Base-by-base conservation (phyloP, 1,140 invertebrate genomes). In the Camponotus vicinus region DNA sequence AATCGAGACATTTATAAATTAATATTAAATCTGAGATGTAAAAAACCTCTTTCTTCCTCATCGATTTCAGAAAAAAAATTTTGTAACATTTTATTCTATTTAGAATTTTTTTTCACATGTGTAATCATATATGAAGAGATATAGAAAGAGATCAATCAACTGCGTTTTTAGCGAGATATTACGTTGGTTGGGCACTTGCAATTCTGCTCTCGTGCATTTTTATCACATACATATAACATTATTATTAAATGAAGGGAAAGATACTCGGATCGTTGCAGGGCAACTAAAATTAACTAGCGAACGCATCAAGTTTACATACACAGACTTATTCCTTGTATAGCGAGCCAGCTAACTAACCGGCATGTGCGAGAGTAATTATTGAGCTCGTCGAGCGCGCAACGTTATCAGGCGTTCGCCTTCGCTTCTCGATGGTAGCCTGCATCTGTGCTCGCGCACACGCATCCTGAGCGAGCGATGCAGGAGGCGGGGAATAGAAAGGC, bases 401-500 rank as follows among this genome's bases (percentile, higher is more conserved):
- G 90, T 91, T 92, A 91, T 92, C 90, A 88, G 90, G 55, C 86
- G 45, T 86, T 87, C 83, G 67, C 77, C 83, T 78, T 52, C 49
- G 13, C 45, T 1, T 40, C 76, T 76, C 64, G 55, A 18, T 45
- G 61, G 49, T 66, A 32, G 37, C 9, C 4, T 73, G 21, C 13
- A 42, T 67, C 40, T 18, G 27, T 13, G 32, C 27, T 69, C 64
- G 4, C 8, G 7, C 15, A 45, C 8, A 3, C 8, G 57, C 6
- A 32, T 34, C 45, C 61, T 42, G 69, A 63, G 49, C 73, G 55
- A 49, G 67, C 40, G 45, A 69, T 21, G 67, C 37, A 42, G 55
- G 18, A 42, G 27, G 55, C 42, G 63, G 18, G 27, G 27, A 27
- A 27, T 69, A 73, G 79, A 83, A 75, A 75, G 55, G 79, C 77